Conservation (phyloP, 2,888 invertebrate species). For the Diploptera punctata region DNA sequence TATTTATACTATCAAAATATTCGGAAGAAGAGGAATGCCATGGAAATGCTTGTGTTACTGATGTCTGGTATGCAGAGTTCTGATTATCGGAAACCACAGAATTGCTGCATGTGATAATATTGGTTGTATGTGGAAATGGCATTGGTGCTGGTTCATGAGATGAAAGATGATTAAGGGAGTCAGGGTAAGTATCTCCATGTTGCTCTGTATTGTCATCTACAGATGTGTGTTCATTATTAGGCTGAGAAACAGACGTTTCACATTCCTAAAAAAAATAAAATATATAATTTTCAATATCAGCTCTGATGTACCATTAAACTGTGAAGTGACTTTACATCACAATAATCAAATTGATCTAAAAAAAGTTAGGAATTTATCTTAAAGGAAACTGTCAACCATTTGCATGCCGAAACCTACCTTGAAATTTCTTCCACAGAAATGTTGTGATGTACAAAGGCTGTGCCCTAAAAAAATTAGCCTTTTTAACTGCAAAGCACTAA, state of each 20-base stretch:
- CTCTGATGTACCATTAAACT: too few species aligned
- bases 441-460: too few species aligned
- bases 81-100: background rate
- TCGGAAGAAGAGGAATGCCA: conserved; percentile 47
- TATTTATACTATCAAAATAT: conserved; percentile 75
- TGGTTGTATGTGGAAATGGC: background rate
- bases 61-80: conserved; percentile 6
- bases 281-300: too few species aligned
- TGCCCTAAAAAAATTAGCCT: too few species aligned
- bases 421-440: too few species aligned
- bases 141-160: background rate
- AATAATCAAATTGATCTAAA: too few species aligned
- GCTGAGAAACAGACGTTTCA: background rate
- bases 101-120: background rate
- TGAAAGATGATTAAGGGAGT: conserved; percentile 13
- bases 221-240: background rate
- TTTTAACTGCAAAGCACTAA: too few species aligned
- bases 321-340: too few species aligned
- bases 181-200: conserved; percentile 3
- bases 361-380: too few species aligned
- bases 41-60: conserved; percentile 18
- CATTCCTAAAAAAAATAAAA: background rate
- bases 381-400: too few species aligned
- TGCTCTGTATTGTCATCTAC: background rate
- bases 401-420: too few species aligned